Evolutionary conservation across 35 echinoderm and acorn worm genomes (phyloP), one percentile per base, ranked within the genome.

Genomic region (Ophiothrix spiculata): DNA sequence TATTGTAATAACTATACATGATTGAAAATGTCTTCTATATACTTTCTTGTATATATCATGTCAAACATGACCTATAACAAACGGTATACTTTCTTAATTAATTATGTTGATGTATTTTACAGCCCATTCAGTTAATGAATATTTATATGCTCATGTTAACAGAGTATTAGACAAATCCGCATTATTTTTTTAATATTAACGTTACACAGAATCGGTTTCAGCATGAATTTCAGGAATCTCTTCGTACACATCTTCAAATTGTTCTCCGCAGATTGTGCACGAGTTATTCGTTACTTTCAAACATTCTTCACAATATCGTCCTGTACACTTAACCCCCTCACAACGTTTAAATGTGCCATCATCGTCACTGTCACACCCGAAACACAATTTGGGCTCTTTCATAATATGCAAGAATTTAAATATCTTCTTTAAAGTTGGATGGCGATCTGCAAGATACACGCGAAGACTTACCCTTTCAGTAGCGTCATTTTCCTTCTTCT

Each of bases 221-320:
- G n/a, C n/a, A n/a, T n/a, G n/a, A n/a, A n/a, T n/a, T n/a, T n/a
- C n/a, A n/a, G n/a, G n/a, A 69, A 69, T 69, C 3, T 15, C 29
- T 10, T 10, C 60, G 60, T 69, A 69, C 3, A 69, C 1, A 2
- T 69, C 60, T 69, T 69, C 60, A 69, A 69, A 69, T 2, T 28
- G 6, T 15, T 78, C 80, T 32, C 82, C 73, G 39, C 88, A 90
- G 37, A 90, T 35, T 8, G 81, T 78, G 42, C 88, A 90, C 15
- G 64, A 78, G 54, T 74, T 79, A 29, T 56, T 56, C 12, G 82
- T 77, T 79, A 80, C 74, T 32, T 74, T 38, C 31, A 81, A 39
- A 64, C 93, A 94, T 56, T 94, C 93, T 17, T 78, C 78, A 56
- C 93, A 94, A 36, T 94, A 94, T 31, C 86, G 54, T 1, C 84